Percentiles rank a stretch among this genome's conserved stretches.
These are phyloP conservation scores for Dasyurus viverrinus DNA, from an alignment of 2,113 vertebrate species.

Conservation along the genomic window DNA sequence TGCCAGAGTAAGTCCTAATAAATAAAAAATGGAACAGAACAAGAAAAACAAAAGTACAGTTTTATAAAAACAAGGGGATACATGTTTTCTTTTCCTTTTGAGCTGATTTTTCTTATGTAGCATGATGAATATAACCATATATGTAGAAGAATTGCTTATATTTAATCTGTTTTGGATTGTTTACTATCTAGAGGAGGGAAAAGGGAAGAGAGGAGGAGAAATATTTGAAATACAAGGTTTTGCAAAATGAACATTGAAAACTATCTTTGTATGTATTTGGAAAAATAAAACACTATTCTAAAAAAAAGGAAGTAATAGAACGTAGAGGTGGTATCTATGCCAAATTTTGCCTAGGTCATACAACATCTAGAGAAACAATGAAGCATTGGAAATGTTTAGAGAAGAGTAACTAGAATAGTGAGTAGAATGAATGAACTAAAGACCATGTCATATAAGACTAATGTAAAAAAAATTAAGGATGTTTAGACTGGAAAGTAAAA, in stretches of 20 bases:
- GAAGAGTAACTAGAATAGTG: background rate
- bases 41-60: background rate
- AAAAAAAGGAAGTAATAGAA: background rate
- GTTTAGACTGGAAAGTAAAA: background rate
- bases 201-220: too few relatives aligned
- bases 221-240: too few relatives aligned
- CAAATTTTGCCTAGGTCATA: background rate
- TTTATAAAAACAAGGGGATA: too few relatives aligned
- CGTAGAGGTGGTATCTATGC: background rate
- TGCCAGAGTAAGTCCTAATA: background rate
- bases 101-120: too few relatives aligned
- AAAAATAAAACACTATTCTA: background rate
- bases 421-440: background rate
- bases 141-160: too few relatives aligned
- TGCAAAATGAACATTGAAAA: too few relatives aligned
- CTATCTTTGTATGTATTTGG: too few relatives aligned
- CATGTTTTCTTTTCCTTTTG: too few relatives aligned
- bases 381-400: background rate
- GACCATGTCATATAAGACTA: background rate
- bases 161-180: too few relatives aligned
- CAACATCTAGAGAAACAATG: background rate
- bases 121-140: too few relatives aligned
- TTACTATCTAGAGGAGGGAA: too few relatives aligned
- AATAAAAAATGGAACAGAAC: background rate
- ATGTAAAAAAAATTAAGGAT: background rate